phyloP scores from a whole-genome alignment of 2,113 vertebrate genomes.

The Cettia cetti region DNA sequence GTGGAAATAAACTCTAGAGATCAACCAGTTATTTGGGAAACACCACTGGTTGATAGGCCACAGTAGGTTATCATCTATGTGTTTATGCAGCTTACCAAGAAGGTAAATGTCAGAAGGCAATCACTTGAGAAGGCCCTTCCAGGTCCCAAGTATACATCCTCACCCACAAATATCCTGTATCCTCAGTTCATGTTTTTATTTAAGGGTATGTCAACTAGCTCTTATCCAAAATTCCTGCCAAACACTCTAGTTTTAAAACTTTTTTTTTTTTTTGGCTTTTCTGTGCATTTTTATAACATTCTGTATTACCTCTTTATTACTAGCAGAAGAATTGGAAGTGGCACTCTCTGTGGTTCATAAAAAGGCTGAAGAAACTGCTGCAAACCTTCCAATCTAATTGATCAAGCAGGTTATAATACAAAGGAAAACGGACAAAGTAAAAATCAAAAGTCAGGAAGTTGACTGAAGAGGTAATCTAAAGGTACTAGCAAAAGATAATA shows the following conservation, averaged over 20 bases:
- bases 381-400: neutral
- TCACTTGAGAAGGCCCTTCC: neutral
- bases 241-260: neutral
- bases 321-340: neutral
- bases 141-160: neutral
- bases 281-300: neutral
- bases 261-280: neutral
- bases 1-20: neutral
- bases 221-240: neutral
- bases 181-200: neutral
- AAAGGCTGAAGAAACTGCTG: neutral
- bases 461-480: neutral
- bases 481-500: neutral
- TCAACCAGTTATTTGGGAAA: neutral
- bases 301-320: neutral
- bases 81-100: neutral
- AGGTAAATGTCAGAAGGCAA: neutral
- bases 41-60: neutral
- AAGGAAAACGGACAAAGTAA: neutral
- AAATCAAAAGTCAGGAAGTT: neutral
- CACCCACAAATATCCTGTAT: neutral
- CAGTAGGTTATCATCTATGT: neutral
- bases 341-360: neutral
- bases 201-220: neutral
- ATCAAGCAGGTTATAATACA: neutral